Percentiles rank a stretch among this genome's conserved stretches.
Conservation (phyloP, 1,140 invertebrate genomes). For the Tribolium castaneum region DNA sequence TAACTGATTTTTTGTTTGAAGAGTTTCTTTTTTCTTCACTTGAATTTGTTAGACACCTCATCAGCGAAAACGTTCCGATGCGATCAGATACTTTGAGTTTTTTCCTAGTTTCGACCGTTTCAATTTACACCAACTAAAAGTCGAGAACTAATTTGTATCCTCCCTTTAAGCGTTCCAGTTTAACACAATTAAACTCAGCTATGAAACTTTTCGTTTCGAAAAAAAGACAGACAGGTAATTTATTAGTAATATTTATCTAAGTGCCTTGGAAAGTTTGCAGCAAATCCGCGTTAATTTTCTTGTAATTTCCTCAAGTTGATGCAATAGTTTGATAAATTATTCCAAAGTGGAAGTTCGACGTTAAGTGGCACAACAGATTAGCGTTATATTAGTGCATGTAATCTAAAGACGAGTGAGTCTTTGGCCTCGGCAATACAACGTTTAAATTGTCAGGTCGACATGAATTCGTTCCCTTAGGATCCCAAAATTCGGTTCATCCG, state of each 20-base stretch:
- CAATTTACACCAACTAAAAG: conserved; percentile 13
- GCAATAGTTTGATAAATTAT: conserved; percentile 29
- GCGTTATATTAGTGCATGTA: conserved; percentile 19
- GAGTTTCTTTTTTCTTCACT: conserved; percentile 34
- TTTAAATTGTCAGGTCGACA: conserved; percentile 27
- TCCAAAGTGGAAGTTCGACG: neutral
- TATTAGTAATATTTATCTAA: neutral
- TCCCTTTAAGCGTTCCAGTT: conserved; percentile 12
- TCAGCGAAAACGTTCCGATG: conserved; percentile 27
- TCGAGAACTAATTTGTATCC: conserved; percentile 10
- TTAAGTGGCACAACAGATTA: conserved; percentile 26
- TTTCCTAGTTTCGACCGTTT: conserved; percentile 11
- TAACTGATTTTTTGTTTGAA: conserved; percentile 40
- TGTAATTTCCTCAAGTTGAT: conserved; percentile 13
- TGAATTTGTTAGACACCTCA: conserved; percentile 40
- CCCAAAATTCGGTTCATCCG: conserved; percentile 8
- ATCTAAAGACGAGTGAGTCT: conserved; percentile 2
- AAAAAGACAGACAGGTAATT: neutral
- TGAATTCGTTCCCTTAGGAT: conserved; percentile 5
- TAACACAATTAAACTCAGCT: neutral
- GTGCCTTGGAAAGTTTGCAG: neutral
- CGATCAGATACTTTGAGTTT: conserved; percentile 14
- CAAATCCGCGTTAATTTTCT: conserved; percentile 16
- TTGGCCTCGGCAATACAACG: neutral
- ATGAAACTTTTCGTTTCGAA: neutral